These are phyloP conservation scores for Crotalus horridus DNA, from an alignment of 2,113 vertebrate genomes.

Conservation along the genomic window DNA sequence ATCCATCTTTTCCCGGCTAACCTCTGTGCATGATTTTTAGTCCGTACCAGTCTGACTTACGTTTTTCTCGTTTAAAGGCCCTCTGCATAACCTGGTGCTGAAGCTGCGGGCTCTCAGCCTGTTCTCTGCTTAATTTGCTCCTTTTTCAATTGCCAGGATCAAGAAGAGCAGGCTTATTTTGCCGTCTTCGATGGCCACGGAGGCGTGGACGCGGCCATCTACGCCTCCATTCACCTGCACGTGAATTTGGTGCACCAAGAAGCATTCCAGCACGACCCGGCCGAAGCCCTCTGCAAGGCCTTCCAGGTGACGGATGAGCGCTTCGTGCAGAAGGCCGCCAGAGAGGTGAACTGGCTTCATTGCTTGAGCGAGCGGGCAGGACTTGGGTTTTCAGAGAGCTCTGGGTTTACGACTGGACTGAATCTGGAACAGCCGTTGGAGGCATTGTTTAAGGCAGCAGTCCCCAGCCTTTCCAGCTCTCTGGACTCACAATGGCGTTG, in stretches of 20 bases:
- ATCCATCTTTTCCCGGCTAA: not conserved
- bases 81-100: not conserved
- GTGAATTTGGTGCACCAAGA: slow-evolving; percentile 93
- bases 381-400: not conserved
- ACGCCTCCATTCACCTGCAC: slow-evolving; percentile 93
- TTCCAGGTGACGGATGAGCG: slow-evolving; percentile 90
- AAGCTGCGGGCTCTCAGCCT: not conserved
- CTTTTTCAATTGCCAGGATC: slow-evolving; percentile 74
- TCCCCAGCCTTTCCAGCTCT: not conserved
- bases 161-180: slow-evolving; percentile 96
- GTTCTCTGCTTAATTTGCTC: slow-evolving; percentile 29
- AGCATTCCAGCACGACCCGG: slow-evolving; percentile 83
- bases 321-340: slow-evolving; percentile 90
- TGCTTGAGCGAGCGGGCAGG: fast-evolving
- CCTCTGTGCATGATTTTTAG: not conserved
- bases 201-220: slow-evolving; percentile 94
- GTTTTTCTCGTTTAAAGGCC: not conserved
- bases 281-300: slow-evolving; percentile 85
- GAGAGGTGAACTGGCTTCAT: slow-evolving; percentile 78
- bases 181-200: slow-evolving; percentile 96
- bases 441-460: not conserved
- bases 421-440: not conserved
- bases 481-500: no score
- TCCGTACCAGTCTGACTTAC: not conserved
- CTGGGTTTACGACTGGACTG: no score